phyloP scores from a whole-genome alignment of 2,113 vertebrate species.

The Hyla sarda region DNA sequence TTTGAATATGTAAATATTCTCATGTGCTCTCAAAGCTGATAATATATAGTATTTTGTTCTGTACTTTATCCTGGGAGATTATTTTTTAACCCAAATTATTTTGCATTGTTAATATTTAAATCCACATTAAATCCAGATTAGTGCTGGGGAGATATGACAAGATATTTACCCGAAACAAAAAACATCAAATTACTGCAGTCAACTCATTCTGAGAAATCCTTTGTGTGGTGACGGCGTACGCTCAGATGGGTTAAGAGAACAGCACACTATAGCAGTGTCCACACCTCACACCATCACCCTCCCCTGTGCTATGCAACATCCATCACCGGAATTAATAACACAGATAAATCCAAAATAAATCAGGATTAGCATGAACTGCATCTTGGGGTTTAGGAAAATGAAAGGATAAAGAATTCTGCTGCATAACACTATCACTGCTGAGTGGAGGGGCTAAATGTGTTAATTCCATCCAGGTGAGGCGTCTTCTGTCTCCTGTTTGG shows the following conservation, averaged over 20 bases:
- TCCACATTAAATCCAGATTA: constrained; percentile 95
- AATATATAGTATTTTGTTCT: constrained; percentile 70
- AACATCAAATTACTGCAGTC: constrained; percentile 71
- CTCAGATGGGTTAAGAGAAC: constrained; percentile 40
- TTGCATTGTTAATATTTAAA: constrained; percentile 98
- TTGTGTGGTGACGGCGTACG: constrained; percentile 34
- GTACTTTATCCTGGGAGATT: constrained; percentile 80
- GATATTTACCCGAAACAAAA: constrained; percentile 69
- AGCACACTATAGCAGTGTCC: constrained; percentile 16
- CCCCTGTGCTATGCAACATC: constrained; percentile 61
- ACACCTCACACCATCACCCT: constrained; percentile 56
- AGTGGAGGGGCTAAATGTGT: constrained; percentile 28
- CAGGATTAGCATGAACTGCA: constrained; percentile 78
- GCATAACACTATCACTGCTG: constrained; percentile 52
- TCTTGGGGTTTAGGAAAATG: constrained; percentile 81
- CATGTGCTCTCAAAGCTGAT: constrained; percentile 71
- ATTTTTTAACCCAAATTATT: constrained; percentile 95
- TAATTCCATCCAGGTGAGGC: constrained; percentile 37
- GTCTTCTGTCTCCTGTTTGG: not conserved
- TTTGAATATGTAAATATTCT: constrained; percentile 70
- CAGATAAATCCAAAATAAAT: constrained; percentile 84
- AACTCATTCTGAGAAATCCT: constrained; percentile 60
- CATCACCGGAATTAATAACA: constrained; percentile 80
- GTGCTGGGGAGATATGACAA: constrained; percentile 78
- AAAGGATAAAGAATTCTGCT: constrained; percentile 67